A percentile compares a stretch with the other conserved stretches of the same genome.
These are phyloP conservation scores for Mimumesa dahlbomi DNA, from an alignment of 2,888 invertebrate species.

Conservation along the genomic window DNA sequence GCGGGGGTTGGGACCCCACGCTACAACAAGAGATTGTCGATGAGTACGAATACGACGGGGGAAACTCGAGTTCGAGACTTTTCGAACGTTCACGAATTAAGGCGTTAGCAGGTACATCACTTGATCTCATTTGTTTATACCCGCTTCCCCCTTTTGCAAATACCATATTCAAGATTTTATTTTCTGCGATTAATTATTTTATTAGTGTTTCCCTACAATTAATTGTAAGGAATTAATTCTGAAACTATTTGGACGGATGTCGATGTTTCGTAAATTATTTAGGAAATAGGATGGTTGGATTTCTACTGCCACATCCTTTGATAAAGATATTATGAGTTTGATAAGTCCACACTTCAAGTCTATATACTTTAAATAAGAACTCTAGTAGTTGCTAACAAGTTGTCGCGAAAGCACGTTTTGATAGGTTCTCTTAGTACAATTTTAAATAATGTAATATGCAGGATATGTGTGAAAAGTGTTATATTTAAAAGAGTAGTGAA, in stretches of 20 bases:
- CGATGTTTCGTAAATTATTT: not conserved
- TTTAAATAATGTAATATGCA: not conserved
- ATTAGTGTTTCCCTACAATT: not conserved
- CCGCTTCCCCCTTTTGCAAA: too few species aligned
- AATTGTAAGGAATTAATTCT: not conserved
- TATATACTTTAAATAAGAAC: conserved; percentile 3
- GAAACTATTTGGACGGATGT: not conserved
- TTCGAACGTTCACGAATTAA: conserved; percentile 99
- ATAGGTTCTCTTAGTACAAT: too few species aligned
- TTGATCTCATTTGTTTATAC: too few species aligned
- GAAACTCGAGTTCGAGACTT: conserved; percentile 98
- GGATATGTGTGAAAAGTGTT: not conserved
- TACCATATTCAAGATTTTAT: too few species aligned
- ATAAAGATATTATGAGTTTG: conserved; percentile 36
- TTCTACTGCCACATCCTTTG: conserved; percentile 57
- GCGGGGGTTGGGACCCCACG: conserved; percentile 93
- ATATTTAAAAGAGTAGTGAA: not conserved
- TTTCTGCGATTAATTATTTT: not conserved
- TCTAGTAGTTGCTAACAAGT: conserved; percentile 3
- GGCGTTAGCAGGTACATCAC: conserved; percentile 94
- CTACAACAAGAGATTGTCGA: conserved; percentile 95
- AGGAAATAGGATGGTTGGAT: conserved; percentile 1
- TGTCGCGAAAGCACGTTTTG: not conserved
- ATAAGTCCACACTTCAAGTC: conserved; percentile 34
- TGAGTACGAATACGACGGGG: conserved; percentile 99